Evolutionary conservation across 2,113 vertebrate genomes (phyloP), one percentile per base, ranked within the genome.

Genomic region (Antechinus stuartii): DNA sequence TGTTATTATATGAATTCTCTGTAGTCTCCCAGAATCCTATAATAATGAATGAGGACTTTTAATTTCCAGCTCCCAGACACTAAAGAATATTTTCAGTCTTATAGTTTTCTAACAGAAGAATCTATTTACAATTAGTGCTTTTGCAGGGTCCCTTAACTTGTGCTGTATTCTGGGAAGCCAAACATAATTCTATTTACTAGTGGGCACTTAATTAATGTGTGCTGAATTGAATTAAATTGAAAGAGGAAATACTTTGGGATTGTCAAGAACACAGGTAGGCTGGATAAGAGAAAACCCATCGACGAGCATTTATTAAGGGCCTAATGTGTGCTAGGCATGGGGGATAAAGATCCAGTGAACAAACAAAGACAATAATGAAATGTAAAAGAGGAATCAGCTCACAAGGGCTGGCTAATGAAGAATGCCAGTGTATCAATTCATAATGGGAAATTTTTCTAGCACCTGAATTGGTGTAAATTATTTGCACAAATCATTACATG

Each of bases 31-130:
- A 35, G 23, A 92, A 95, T 50, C 96, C 97, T 94, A 96, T 92
- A 93, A 91, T 54, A 94, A 50, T 91, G 92, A 96, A 91, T 96
- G 91, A 93, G 92, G 91, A 30, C 92, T 61, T 93, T 49, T 97
- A 89, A 96, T 96, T 91, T 93, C 89, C 93, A 97, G 91, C 94
- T 92, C 61, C 61, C 35, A 76, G 30, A 42, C 7, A 22, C n/a
- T 95, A 1, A 11, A 96, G 91, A 94, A 57, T 94, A 23, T 96
- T 90, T n/a, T 53, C 94, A 90, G 27, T 92, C 14, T 8, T 96
- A 68, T 90, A 54, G 95, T 93, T 68, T 94, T 90, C 52, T 46
- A 94, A 91, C 46, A 93, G 53, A 92, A 76, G 56, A 92, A 89
- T 25, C 53, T n/a, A 89, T 90, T 54, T 84, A 24, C 52, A 90